A percentile compares a stretch with the other conserved stretches of the same genome.
Evolutionary conservation across 2,888 invertebrate species (phyloP).

Genomic region (Epiperipatus broadwayi): DNA sequence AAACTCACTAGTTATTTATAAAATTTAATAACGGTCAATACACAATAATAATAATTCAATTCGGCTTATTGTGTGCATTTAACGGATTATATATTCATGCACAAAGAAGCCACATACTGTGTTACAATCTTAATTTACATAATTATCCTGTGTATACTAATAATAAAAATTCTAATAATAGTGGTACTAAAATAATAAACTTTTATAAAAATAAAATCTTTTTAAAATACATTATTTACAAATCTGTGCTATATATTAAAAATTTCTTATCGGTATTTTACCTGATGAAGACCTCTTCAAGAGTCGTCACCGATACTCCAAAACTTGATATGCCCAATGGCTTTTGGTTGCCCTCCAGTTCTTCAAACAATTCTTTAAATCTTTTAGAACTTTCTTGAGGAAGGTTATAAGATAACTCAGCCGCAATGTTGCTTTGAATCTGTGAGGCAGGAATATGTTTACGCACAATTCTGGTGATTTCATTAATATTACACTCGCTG

Average conservation of each 20-base stretch:
- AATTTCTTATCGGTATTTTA: slow-evolving; percentile 23
- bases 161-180: no score
- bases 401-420: slow-evolving; percentile 35
- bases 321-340: slow-evolving; percentile 50
- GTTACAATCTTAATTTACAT: no score
- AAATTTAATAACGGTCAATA: no score
- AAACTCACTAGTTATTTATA: no score
- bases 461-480: slow-evolving; percentile 26
- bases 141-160: no score
- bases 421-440: slow-evolving; percentile 29
- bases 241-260: not conserved
- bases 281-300: slow-evolving; percentile 82
- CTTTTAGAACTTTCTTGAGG: slow-evolving; percentile 36
- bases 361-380: slow-evolving; percentile 42
- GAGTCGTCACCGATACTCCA: slow-evolving; percentile 63
- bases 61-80: no score
- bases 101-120: no score
- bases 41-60: no score
- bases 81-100: no score
- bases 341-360: slow-evolving; percentile 40
- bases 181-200: not conserved
- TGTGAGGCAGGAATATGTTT: slow-evolving; percentile 29
- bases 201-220: not conserved
- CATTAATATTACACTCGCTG: no score
- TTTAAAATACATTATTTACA: not conserved